These are phyloP conservation scores for Cephus spinipes DNA, from an alignment of 2,888 invertebrate species.

Conservation along the genomic window DNA sequence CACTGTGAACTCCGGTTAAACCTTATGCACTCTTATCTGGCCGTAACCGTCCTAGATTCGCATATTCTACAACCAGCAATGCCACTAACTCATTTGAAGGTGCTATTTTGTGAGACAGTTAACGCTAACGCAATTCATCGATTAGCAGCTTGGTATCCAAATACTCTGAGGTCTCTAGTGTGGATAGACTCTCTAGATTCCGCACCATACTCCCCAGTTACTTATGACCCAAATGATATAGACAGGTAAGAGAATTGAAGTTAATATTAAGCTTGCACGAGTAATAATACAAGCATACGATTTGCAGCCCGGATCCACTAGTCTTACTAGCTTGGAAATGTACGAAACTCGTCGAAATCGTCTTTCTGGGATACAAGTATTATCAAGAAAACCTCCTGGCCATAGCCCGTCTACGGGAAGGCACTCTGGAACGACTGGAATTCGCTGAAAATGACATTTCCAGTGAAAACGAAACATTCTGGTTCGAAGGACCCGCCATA, in stretches of 20 bases:
- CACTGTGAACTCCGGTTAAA: conserved; percentile 72
- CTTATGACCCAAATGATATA: conserved; percentile 43
- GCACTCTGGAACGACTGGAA: conserved; percentile 69
- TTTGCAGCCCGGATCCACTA: conserved; percentile 70
- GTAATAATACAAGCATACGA: conserved; percentile 17
- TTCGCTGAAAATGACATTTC: conserved; percentile 70
- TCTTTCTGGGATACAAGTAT: conserved; percentile 72
- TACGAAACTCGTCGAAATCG: conserved; percentile 71
- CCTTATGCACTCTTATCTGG: conserved; percentile 78
- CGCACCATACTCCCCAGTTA: conserved; percentile 44
- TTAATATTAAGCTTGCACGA: conserved; percentile 7
- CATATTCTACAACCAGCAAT: conserved; percentile 76
- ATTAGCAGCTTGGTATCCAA: conserved; percentile 69
- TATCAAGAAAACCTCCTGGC: conserved; percentile 74
- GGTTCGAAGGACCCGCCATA: conserved; percentile 45
- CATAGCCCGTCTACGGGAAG: conserved; percentile 73
- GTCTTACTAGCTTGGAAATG: conserved; percentile 78
- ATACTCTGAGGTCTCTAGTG: conserved; percentile 71
- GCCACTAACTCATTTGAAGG: conserved; percentile 80
- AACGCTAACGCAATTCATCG: conserved; percentile 71
- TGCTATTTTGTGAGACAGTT: conserved; percentile 77
- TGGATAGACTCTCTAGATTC: conserved; percentile 71
- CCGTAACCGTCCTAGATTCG: conserved; percentile 72
- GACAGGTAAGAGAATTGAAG: conserved; percentile 39
- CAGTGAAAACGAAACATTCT: conserved; percentile 35